These are phyloP conservation scores for Strigamia maritima DNA, from an alignment of 2,888 invertebrate genomes.

Conservation along the genomic window DNA sequence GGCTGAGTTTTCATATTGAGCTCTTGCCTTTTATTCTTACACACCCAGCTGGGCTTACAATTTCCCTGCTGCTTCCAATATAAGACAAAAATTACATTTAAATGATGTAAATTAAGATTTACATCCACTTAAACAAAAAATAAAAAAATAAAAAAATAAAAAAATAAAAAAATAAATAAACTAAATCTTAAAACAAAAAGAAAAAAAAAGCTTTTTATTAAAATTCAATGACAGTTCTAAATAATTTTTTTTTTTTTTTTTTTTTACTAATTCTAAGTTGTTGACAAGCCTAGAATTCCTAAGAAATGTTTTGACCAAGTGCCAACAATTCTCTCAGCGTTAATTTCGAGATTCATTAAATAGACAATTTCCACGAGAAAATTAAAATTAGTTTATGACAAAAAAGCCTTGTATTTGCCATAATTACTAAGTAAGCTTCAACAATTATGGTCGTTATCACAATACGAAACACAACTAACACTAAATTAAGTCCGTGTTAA, in stretches of 20 bases:
- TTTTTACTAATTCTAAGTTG: too few relatives aligned
- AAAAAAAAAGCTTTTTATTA: too few relatives aligned
- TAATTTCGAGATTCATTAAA: not conserved
- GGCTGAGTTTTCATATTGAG: conserved; percentile 4
- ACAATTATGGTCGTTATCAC: too few relatives aligned
- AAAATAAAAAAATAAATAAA: not conserved
- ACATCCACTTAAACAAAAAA: not conserved
- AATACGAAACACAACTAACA: too few relatives aligned
- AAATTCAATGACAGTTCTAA: too few relatives aligned
- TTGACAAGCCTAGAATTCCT: not conserved
- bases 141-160: not conserved
- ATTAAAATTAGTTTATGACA: too few relatives aligned
- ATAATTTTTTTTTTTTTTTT: too few relatives aligned
- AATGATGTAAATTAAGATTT: not conserved
- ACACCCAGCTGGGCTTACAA: not conserved
- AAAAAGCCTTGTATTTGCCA: too few relatives aligned
- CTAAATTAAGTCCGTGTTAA: not conserved
- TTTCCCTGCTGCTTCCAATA: not conserved
- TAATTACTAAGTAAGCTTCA: too few relatives aligned
- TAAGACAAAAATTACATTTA: not conserved
- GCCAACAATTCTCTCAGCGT: not conserved
- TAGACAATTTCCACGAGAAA: not conserved
- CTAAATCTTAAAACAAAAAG: not conserved
- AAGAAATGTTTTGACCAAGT: not conserved
- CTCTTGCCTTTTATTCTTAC: conserved; percentile 4